phyloP scores from a whole-genome alignment of 2,113 vertebrate species.

The Alectura lathami region DNA sequence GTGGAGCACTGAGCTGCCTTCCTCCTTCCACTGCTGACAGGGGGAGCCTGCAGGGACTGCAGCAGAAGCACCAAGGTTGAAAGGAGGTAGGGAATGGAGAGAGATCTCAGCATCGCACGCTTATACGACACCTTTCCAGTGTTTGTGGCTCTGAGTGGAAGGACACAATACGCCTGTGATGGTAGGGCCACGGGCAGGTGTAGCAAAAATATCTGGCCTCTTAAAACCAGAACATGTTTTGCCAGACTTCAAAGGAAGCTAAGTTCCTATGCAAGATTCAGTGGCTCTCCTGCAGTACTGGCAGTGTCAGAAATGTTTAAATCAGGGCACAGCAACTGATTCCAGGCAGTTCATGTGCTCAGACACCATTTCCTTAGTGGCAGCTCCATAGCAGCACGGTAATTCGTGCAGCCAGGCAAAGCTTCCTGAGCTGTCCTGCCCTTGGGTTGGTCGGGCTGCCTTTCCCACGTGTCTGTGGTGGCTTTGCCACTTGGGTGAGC shows the following conservation, averaged over 20 bases:
- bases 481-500: not conserved
- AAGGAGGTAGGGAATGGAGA: not conserved
- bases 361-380: not conserved
- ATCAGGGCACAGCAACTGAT: not conserved
- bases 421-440: not conserved
- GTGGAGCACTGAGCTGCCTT: accelerated
- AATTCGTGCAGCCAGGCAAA: not conserved
- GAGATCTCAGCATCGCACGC: not conserved
- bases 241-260: not conserved
- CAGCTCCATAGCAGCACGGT: not conserved
- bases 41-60: not conserved
- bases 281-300: not conserved
- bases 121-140: not conserved
- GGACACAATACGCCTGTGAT: not conserved
- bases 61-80: not conserved
- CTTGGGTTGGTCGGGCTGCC: not conserved
- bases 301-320: accelerated
- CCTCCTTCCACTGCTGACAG: not conserved
- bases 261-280: not conserved
- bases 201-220: not conserved
- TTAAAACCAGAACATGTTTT: not conserved
- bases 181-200: not conserved
- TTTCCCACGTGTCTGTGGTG: not conserved
- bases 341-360: not conserved
- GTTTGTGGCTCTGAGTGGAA: not conserved